Percentiles rank a stretch among this genome's conserved stretches.
Evolutionary conservation across 2,888 invertebrate species (phyloP).

Genomic region (Callosobruchus maculatus): DNA sequence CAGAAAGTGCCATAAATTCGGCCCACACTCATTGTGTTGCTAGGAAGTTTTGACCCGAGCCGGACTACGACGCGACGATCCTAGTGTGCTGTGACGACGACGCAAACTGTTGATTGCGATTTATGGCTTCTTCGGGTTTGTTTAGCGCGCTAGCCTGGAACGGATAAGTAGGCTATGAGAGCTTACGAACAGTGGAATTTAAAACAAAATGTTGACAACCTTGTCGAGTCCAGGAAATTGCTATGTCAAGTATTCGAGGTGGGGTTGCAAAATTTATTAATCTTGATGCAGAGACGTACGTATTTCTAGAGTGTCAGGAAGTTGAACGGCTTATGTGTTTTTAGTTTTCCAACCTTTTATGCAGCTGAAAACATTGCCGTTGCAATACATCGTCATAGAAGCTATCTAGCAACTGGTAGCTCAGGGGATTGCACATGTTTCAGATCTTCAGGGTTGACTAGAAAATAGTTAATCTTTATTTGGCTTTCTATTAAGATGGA

Average conservation of each 20-base stretch:
- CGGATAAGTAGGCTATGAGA: not conserved
- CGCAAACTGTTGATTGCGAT: not conserved
- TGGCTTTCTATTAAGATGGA: too few relatives aligned
- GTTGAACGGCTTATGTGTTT: too few relatives aligned
- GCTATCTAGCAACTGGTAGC: too few relatives aligned
- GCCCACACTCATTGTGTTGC: slow-evolving; percentile 35
- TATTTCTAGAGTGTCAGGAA: too few relatives aligned
- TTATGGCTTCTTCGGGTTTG: not conserved
- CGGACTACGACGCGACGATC: not conserved
- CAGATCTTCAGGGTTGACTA: too few relatives aligned
- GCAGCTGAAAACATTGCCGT: too few relatives aligned
- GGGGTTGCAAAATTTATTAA: not conserved
- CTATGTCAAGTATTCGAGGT: not conserved
- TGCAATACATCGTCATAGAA: too few relatives aligned
- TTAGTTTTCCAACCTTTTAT: too few relatives aligned
- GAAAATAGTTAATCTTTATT: too few relatives aligned
- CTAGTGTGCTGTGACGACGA: not conserved
- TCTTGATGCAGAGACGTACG: not conserved
- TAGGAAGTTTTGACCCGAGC: not conserved
- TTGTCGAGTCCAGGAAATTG: not conserved
- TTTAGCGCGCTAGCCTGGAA: not conserved
- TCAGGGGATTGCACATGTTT: too few relatives aligned
- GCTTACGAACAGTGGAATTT: not conserved
- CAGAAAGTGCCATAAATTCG: slow-evolving; percentile 36
- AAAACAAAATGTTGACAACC: not conserved